Percentiles rank a stretch among this genome's conserved stretches.
These are phyloP conservation scores for Xenentodon cancila DNA, from an alignment of 2,797 vertebrate species.

Conservation along the genomic window DNA sequence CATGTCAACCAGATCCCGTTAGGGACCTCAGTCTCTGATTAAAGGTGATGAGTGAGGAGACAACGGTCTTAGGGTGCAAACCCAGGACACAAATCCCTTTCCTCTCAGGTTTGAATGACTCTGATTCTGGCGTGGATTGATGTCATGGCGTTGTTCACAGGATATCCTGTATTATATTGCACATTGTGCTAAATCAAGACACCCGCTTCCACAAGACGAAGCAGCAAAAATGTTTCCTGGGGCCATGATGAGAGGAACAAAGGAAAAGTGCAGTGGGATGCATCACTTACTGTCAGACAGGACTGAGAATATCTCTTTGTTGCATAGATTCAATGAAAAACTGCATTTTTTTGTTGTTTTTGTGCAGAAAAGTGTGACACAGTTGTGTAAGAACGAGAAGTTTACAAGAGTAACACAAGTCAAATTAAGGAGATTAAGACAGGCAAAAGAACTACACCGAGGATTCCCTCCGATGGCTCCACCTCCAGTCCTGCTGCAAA, in stretches of 20 bases:
- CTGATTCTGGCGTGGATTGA: slow-evolving; percentile 24
- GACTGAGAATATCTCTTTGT: slow-evolving; percentile 31
- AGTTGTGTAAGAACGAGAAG: background rate
- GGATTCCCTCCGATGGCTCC: background rate
- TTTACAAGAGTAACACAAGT: background rate
- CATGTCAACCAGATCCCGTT: background rate
- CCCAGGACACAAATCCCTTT: slow-evolving; percentile 23
- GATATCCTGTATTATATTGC: slow-evolving; percentile 49
- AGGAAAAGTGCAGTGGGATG: no score
- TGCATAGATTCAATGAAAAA: slow-evolving; percentile 61
- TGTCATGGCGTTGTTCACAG: slow-evolving; percentile 7
- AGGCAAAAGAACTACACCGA: slow-evolving; percentile 4
- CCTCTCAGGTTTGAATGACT: slow-evolving; percentile 10
- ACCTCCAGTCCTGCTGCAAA: slow-evolving; percentile 22
- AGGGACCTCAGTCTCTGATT: slow-evolving; percentile 17
- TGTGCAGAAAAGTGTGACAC: background rate
- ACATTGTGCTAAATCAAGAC: slow-evolving; percentile 54
- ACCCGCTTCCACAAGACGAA: slow-evolving; percentile 54
- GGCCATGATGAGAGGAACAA: slow-evolving; percentile 5
- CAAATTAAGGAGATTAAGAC: slow-evolving; percentile 14
- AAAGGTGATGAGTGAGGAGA: slow-evolving; percentile 2
- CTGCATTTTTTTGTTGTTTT: slow-evolving; percentile 21
- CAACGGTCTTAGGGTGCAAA: no score
- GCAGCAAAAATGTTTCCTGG: slow-evolving; percentile 14
- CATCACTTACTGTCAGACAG: background rate